Evolutionary conservation across 2,888 invertebrate species (phyloP).

Genomic region (Leucozona laternaria): DNA sequence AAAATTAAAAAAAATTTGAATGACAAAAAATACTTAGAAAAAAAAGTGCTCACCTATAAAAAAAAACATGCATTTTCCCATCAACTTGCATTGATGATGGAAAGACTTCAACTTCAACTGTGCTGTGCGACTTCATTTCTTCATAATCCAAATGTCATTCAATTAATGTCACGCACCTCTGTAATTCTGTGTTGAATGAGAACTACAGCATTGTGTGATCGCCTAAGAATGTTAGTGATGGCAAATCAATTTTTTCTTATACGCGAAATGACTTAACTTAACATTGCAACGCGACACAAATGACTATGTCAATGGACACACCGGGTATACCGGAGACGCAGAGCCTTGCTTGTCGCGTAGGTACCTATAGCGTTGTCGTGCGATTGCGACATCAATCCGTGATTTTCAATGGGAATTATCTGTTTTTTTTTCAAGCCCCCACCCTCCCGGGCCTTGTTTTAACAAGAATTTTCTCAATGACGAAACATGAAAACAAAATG

Average conservation of each 20-base stretch:
- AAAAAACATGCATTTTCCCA: slow-evolving; percentile 48
- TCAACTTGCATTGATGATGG: slow-evolving; percentile 23
- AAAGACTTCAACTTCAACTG: slow-evolving; percentile 22
- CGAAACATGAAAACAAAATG: slow-evolving; percentile 75
- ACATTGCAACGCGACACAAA: slow-evolving; percentile 72
- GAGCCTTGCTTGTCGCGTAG: slow-evolving; percentile 30
- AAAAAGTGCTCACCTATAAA: not conserved
- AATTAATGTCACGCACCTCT: slow-evolving; percentile 73
- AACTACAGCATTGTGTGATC: slow-evolving; percentile 70
- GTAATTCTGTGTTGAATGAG: slow-evolving; percentile 60
- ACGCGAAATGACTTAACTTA: slow-evolving; percentile 70
- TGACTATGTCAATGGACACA: slow-evolving; percentile 68
- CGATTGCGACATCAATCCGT: slow-evolving; percentile 66
- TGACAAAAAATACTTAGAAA: slow-evolving; percentile 20
- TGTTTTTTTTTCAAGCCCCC: slow-evolving; percentile 19
- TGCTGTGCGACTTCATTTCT: slow-evolving; percentile 37
- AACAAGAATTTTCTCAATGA: slow-evolving; percentile 75
- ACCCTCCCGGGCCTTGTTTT: slow-evolving; percentile 27
- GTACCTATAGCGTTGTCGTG: too few relatives aligned
- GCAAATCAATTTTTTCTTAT: slow-evolving; percentile 46
- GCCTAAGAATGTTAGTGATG: slow-evolving; percentile 65
- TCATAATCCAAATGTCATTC: slow-evolving; percentile 69
- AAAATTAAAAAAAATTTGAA: slow-evolving; percentile 18
- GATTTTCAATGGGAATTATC: slow-evolving; percentile 72
- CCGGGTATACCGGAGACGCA: not conserved